Evolutionary conservation across 2,797 vertebrate genomes (phyloP).

Genomic region (Emys orbicularis): DNA sequence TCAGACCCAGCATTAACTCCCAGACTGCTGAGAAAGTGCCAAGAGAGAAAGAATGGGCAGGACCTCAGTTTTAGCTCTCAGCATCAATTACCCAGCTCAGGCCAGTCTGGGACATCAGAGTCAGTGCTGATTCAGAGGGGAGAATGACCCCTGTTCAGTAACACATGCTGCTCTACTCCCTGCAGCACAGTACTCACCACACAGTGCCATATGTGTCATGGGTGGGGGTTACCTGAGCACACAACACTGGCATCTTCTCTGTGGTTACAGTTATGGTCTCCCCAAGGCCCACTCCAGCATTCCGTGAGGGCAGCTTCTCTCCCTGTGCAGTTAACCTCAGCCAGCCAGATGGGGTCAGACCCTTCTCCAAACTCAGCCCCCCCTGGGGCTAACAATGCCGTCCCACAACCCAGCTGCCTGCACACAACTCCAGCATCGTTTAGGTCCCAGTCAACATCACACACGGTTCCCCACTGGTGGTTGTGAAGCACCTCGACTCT

Average conservation of each 20-base stretch:
- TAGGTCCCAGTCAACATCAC: neutral
- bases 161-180: too few relatives aligned
- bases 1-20: too few relatives aligned
- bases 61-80: too few relatives aligned
- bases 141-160: too few relatives aligned
- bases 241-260: conserved; percentile 46
- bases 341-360: neutral
- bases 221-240: conserved; percentile 37
- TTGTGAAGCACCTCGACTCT: too few relatives aligned
- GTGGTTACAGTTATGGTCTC: conserved; percentile 45
- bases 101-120: too few relatives aligned
- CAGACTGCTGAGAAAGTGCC: too few relatives aligned
- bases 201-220: too few relatives aligned
- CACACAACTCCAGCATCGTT: conserved; percentile 55
- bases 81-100: too few relatives aligned
- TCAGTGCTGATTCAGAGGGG: too few relatives aligned
- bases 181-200: too few relatives aligned
- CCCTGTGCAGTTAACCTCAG: conserved; percentile 54
- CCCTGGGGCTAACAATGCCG: neutral
- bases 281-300: neutral
- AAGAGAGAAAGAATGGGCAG: too few relatives aligned
- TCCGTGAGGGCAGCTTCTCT: conserved; percentile 39
- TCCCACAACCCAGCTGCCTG: conserved; percentile 59
- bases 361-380: conserved; percentile 21
- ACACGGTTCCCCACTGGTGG: conserved; percentile 11